Evolutionary conservation across 2,888 invertebrate genomes (phyloP), one percentile per base, ranked within the genome.

Genomic region (Iphiclides podalirius): DNA sequence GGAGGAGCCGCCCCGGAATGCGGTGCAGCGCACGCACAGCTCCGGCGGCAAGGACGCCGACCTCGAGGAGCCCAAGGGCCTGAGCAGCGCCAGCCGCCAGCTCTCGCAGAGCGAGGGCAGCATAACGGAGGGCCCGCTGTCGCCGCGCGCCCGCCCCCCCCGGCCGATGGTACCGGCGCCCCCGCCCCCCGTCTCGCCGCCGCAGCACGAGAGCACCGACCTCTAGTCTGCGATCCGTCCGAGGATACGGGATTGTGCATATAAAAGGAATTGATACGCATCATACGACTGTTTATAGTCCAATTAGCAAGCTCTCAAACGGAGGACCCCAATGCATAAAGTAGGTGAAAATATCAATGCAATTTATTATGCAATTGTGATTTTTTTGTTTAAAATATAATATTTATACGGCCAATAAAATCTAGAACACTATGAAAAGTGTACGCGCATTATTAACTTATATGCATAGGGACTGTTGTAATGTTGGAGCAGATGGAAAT

Each of bases 41-140:
- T 84, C 83, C 34, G 84, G 86, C 41, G 81, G 83, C 4, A 80
- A 83, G 55, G 84, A 88, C 55, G 77, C 77, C 1, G 86, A 84
- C 58, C 70, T 81, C 34, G 88, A 88, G 33, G 79, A 79, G 59
- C 72, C 72, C 13, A 76, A 82, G 59, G 61, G 68, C n/a, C 61
- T 86, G 53, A 66, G 69, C 58, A 66, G 69, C 57, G 83, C 84
- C 49, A 79, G 75, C 55, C 76, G 89, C 23, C 89, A 88, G 69
- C 65, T 88, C 59, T 88, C 91, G 54, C 90, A 91, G 68, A 92
- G 91, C 35, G 92, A 91, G 65, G 91, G 91, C 35, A 91, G 91
- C 63, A 91, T 91, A 63, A 84, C 91, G 53, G 91, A 91, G 59
- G 79, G 83, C 50, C 90, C 81, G 31, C 55, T 59, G 52, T 72